Evolutionary conservation across 1,140 invertebrate genomes (phyloP).

Genomic region (Acromyrmex heyeri): DNA sequence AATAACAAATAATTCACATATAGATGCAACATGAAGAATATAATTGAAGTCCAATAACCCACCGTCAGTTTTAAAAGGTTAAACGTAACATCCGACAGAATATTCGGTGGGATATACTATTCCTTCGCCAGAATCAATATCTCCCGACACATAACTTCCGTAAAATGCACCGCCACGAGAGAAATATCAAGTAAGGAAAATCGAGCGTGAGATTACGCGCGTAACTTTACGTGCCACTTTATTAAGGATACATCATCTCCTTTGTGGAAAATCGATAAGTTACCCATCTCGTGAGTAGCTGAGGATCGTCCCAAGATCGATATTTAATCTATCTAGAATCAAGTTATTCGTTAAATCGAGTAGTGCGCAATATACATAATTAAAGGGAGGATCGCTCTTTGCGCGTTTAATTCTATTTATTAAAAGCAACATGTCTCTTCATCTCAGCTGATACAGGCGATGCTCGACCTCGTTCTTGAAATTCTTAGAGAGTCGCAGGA

Average conservation of each 20-base stretch:
- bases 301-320: slow-evolving; percentile 66
- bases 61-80: no score
- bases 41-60: no score
- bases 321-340: slow-evolving; percentile 67
- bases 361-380: slow-evolving; percentile 52
- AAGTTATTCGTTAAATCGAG: slow-evolving; percentile 61
- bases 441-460: not conserved
- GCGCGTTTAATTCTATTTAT: not conserved
- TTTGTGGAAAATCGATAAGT: slow-evolving; percentile 53
- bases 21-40: no score
- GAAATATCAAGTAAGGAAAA: slow-evolving; percentile 53
- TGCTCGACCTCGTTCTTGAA: not conserved
- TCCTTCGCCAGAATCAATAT: slow-evolving; percentile 65
- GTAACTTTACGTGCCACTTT: slow-evolving; percentile 56
- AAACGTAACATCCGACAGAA: not conserved
- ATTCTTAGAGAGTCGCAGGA: not conserved
- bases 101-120: slow-evolving; percentile 28
- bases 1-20: no score
- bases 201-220: slow-evolving; percentile 56
- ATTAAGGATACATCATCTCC: slow-evolving; percentile 62
- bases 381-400: slow-evolving; percentile 16
- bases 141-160: slow-evolving; percentile 63
- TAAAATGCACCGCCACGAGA: slow-evolving; percentile 28
- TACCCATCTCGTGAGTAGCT: slow-evolving; percentile 22
- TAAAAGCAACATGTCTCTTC: not conserved